These are phyloP conservation scores for Sitta carolinensis DNA, from an alignment of 2,797 vertebrate species.

Conservation along the genomic window DNA sequence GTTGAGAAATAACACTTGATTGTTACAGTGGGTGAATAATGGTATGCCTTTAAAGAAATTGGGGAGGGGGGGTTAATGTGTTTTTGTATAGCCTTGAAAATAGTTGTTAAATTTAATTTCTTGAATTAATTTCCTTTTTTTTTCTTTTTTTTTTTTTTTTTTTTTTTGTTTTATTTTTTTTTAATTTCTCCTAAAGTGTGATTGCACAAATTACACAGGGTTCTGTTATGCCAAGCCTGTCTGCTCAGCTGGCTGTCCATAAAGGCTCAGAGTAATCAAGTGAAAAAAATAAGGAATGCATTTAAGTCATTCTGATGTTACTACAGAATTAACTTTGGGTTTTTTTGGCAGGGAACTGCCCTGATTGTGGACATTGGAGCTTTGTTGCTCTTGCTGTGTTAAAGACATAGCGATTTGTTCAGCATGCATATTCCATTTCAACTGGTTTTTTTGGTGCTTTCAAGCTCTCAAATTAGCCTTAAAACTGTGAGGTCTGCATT, in stretches of 20 bases:
- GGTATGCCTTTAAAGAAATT: neutral
- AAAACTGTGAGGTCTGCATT: slow-evolving; percentile 2
- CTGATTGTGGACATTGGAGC: neutral
- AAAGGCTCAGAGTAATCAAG: neutral
- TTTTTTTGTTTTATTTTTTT: neutral
- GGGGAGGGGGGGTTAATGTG: fast-evolving
- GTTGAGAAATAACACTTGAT: neutral
- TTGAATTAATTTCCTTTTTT: neutral
- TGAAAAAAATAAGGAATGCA: neutral
- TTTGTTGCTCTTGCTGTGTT: neutral
- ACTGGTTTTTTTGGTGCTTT: slow-evolving; percentile 39
- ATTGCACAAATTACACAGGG: neutral
- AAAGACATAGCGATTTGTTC: slow-evolving; percentile 33
- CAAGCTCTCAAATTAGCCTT: slow-evolving; percentile 33
- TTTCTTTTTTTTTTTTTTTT: neutral
- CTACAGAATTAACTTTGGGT: neutral
- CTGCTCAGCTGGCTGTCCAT: neutral
- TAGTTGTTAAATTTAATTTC: neutral
- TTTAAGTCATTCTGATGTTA: neutral
- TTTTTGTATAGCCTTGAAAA: neutral
- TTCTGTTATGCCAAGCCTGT: neutral
- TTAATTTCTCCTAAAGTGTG: neutral
- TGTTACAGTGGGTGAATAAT: neutral
- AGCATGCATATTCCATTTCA: neutral
- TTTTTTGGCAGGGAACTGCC: neutral